Evolutionary conservation across 2,888 invertebrate species (phyloP), one percentile per base, ranked within the genome.

Genomic region (Chloroclystis v-ata): DNA sequence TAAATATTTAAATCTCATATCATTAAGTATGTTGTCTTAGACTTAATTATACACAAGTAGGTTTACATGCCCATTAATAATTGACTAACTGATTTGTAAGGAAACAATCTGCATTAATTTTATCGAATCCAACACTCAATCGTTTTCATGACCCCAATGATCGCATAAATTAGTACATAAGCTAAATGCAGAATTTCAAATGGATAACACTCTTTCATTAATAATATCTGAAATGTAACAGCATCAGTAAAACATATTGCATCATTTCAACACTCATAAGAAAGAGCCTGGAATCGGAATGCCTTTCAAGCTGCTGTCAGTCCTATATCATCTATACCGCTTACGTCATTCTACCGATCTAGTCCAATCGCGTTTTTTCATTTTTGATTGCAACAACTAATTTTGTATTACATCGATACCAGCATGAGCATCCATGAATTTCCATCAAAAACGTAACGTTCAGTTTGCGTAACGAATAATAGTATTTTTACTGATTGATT

Each of bases 311-410:
- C 49, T 59, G 53, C 44, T 55, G 56, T 41, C 47, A 56, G 58
- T 62, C 63, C 39, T 63, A 64, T 65, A 56, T 60, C 63, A 65
- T 64, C 62, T 52, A 64, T 58, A 60, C 47, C 43, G 54, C 62
- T 78, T 78, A 60, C 78, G 63, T 73, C 72, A 78, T 66, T 59
- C 42, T 52, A 54, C 65, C 59, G 61, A 66, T 72, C 65, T 61
- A 67, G 63, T 68, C 65, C 69, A 65, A 71, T 70, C 65, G 55
- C 64, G 70, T 73, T 55, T 74, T 76, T 72, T 66, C 65, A 60
- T 69, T 72, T 72, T 73, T 67, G 69, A 72, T 78, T 78, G 75
- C 79, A 75, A 72, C 74, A 78, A 71, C 72, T 72, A 68, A 75
- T 77, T 78, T 75, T 47, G 66, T 69, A 65, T 78, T 76, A 75